A percentile compares a stretch with the other conserved stretches of the same genome.
Evolutionary conservation across 2,797 vertebrate species (phyloP).

Genomic region (Aldrovandia affinis): DNA sequence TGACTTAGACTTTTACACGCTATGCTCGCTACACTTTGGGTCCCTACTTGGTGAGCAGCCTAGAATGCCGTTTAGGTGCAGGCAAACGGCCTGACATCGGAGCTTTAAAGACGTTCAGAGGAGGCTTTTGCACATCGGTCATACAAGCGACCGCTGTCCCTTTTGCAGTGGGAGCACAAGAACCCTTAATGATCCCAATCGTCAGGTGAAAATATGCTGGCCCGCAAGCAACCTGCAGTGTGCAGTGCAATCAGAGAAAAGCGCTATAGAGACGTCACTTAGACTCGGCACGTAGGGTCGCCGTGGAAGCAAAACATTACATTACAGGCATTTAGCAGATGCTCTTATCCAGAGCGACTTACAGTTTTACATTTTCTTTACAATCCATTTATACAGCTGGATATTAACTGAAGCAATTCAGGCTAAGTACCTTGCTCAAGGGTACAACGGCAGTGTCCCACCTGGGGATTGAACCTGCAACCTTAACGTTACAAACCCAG

Average conservation of each 20-base stretch:
- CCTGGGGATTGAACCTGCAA: too few relatives aligned
- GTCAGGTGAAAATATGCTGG: neutral
- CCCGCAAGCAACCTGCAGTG: too few relatives aligned
- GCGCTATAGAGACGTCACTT: neutral
- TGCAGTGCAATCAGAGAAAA: neutral
- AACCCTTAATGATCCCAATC: neutral
- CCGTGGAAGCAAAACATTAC: constrained; percentile 42
- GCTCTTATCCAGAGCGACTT: too few relatives aligned
- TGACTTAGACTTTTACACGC: neutral
- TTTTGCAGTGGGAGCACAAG: neutral
- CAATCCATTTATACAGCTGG: too few relatives aligned
- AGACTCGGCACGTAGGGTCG: neutral
- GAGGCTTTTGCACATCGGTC: neutral
- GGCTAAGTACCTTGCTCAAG: too few relatives aligned
- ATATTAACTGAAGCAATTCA: too few relatives aligned
- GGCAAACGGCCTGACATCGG: neutral
- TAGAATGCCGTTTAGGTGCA: neutral
- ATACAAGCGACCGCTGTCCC: neutral
- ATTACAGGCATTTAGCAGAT: constrained; percentile 57
- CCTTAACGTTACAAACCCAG: too few relatives aligned
- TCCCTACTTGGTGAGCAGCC: neutral
- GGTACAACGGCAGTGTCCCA: too few relatives aligned
- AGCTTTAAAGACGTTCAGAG: neutral
- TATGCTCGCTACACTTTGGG: neutral
- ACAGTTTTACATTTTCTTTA: too few relatives aligned